These are phyloP conservation scores for Anoplius nigerrimus DNA, from an alignment of 2,888 invertebrate genomes.

Conservation along the genomic window DNA sequence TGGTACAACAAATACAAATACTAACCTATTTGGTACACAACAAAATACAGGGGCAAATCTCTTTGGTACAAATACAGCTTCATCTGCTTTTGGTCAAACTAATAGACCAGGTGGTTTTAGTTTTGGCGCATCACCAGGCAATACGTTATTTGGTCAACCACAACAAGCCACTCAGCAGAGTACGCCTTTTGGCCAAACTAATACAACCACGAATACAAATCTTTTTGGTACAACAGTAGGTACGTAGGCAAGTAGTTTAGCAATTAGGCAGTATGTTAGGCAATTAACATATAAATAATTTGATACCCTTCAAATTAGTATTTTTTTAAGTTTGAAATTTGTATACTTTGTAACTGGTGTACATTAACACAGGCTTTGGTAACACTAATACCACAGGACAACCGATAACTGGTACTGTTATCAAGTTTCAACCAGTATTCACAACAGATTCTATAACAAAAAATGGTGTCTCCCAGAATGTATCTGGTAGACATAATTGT, in stretches of 20 bases:
- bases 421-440: slow-evolving; percentile 91
- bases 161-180: slow-evolving; percentile 71
- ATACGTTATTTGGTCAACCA: slow-evolving; percentile 81
- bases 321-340: neutral
- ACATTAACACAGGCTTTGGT: slow-evolving; percentile 59
- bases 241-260: slow-evolving; percentile 32
- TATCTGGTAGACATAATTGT: slow-evolving; percentile 96
- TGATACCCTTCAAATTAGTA: neutral
- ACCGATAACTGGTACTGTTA: slow-evolving; percentile 82
- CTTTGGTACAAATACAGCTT: slow-evolving; percentile 78
- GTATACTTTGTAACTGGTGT: too few relatives aligned
- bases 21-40: slow-evolving; percentile 74
- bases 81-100: slow-evolving; percentile 81
- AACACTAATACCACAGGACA: slow-evolving; percentile 69
- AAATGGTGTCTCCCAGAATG: slow-evolving; percentile 87
- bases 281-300: neutral
- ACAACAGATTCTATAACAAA: slow-evolving; percentile 95
- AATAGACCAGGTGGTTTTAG: slow-evolving; percentile 80
- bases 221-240: slow-evolving; percentile 73
- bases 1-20: slow-evolving; percentile 70
- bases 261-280: neutral
- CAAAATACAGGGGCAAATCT: slow-evolving; percentile 79
- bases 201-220: slow-evolving; percentile 75
- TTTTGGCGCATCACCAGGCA: slow-evolving; percentile 78
- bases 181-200: slow-evolving; percentile 76